These are phyloP conservation scores for Apamea sordens DNA, from an alignment of 2,888 invertebrate species.

Conservation along the genomic window DNA sequence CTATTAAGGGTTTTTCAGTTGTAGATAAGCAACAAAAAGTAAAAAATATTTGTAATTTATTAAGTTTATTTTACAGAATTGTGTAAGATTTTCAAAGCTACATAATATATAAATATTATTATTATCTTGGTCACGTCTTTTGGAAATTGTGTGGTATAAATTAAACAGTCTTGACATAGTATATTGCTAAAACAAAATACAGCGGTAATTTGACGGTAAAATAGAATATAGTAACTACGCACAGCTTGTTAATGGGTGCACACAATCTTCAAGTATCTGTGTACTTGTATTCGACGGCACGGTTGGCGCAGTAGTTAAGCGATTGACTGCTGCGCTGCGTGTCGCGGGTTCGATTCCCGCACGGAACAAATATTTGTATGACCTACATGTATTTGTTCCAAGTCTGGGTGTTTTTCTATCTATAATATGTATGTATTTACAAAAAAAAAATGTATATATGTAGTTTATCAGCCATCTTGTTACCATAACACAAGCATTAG, in stretches of 20 bases:
- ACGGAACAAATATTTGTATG: too few relatives aligned
- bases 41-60: neutral
- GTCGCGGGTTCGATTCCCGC: too few relatives aligned
- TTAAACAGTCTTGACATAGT: slow-evolving; percentile 17
- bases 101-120: neutral
- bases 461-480: too few relatives aligned
- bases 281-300: neutral
- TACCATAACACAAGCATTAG: too few relatives aligned
- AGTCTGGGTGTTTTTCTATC: too few relatives aligned
- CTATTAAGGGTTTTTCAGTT: neutral
- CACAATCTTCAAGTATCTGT: slow-evolving; percentile 22
- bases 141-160: slow-evolving; percentile 19
- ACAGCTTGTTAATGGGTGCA: slow-evolving; percentile 15
- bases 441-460: too few relatives aligned
- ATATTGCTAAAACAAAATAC: slow-evolving; percentile 12
- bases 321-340: too few relatives aligned
- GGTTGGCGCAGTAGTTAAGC: too few relatives aligned
- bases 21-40: neutral
- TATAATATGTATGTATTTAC: too few relatives aligned
- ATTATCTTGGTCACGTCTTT: slow-evolving; percentile 40
- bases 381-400: too few relatives aligned
- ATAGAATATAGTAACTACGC: neutral
- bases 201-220: slow-evolving; percentile 1
- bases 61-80: neutral
- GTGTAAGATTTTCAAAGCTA: neutral